Percentiles rank a stretch among this genome's conserved stretches.
phyloP scores from a whole-genome alignment of 2,888 invertebrate species.

The Watsonalla cultraria region DNA sequence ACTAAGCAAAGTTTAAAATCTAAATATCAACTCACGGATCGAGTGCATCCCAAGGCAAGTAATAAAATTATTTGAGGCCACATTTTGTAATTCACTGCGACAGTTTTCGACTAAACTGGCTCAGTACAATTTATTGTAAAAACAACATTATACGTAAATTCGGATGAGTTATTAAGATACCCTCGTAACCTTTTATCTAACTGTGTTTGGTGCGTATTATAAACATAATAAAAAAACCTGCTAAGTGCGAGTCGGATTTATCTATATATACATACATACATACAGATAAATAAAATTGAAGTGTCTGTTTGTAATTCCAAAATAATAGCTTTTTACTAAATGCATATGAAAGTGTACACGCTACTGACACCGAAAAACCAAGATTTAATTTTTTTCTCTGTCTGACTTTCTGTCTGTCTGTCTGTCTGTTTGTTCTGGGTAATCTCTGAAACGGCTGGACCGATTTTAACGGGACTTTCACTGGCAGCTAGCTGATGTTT shows the following conservation, averaged over 20 bases:
- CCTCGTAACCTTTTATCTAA: not conserved
- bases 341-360: no score
- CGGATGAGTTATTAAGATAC: not conserved
- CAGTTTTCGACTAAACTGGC: not conserved
- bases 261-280: not conserved
- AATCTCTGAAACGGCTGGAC: no score
- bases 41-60: conserved; percentile 33
- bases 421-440: no score
- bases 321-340: no score
- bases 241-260: not conserved
- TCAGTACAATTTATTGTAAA: not conserved
- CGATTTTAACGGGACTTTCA: no score
- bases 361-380: no score
- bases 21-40: conserved; percentile 37
- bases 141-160: not conserved
- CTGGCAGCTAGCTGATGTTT: no score
- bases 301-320: no score
- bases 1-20: not conserved
- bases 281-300: no score
- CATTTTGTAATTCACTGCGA: conserved; percentile 31
- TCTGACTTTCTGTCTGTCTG: no score
- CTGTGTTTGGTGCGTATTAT: not conserved
- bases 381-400: no score
- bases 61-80: conserved; percentile 41
- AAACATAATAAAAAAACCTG: not conserved